Evolutionary conservation across 2,888 invertebrate genomes (phyloP), one percentile per base, ranked within the genome.

Genomic region (Alitta virens): DNA sequence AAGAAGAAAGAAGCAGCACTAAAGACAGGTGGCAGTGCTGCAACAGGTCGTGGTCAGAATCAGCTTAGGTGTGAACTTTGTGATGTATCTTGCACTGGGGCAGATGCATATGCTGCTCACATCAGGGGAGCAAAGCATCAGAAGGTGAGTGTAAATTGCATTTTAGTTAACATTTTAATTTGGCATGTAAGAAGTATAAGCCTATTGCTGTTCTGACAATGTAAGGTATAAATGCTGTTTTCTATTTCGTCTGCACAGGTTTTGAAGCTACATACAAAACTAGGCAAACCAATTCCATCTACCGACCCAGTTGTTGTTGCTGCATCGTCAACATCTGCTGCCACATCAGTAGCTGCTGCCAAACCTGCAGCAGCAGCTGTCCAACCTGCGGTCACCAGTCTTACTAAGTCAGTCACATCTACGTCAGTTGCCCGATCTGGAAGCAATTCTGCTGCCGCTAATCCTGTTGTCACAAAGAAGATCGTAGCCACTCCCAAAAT

Each of bases 101-200:
- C 92, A 61, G 99, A 99, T 85, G 97, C 98, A 0, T 99, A 98
- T 85, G 94, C 95, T 46, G 95, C 96, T 52, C 98, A 99, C 84
- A 93, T 99, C 72, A 88, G 96, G 64, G 99, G 99, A 66, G 91
- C 94, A 71, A 98, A 98, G 83, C 99, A 99, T 86, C 94, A 95
- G 83, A 97, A 97, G 86, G 82, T 95, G 62, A 56, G 56, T 21
- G n/a, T 26, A 14, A 2, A 40, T 9, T 40, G 12, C 40, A 40
- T 16, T 16, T 16, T 12, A 40, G 9, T 12, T 40, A 40, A 9
- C 40, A 40, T 40, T 16, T 40, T 40, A 12, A 16, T 16, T 40
- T 40, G 9, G n/a, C n/a, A n/a, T n/a, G 40, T 40, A 40, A 40
- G 16, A 12, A 40, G 16, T 9, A 12, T 40, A 40, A 40, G 9